A percentile compares a stretch with the other conserved stretches of the same genome.
These are phyloP conservation scores for Astropecten irregularis DNA, from an alignment of 53 echinoderm and acorn worm genomes.

Conservation along the genomic window DNA sequence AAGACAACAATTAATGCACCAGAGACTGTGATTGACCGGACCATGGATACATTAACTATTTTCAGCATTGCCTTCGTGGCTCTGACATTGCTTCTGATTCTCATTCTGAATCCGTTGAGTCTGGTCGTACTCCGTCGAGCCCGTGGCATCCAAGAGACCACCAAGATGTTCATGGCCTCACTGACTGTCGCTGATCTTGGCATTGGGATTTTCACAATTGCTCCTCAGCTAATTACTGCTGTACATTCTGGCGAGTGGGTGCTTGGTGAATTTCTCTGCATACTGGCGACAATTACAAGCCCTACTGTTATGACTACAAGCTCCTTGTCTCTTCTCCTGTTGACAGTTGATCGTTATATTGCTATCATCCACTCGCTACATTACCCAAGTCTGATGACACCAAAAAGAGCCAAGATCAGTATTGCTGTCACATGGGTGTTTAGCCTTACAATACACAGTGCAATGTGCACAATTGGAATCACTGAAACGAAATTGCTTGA, in stretches of 20 bases:
- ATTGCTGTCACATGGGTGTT: slow-evolving; percentile 9
- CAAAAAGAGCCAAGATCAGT: slow-evolving; percentile 11
- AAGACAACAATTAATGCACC: too few relatives aligned
- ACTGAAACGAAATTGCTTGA: too few relatives aligned
- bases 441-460: not conserved
- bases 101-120: slow-evolving; percentile 21
- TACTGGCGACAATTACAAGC: not conserved
- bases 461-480: too few relatives aligned
- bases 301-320: not conserved
- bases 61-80: not conserved
- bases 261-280: not conserved
- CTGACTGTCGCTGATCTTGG: slow-evolving; percentile 10
- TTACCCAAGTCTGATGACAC: slow-evolving; percentile 32
- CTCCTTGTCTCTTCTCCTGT: not conserved
- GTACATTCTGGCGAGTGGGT: slow-evolving; percentile 2
- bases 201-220: not conserved
- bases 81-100: not conserved
- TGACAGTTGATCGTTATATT: slow-evolving; percentile 37
- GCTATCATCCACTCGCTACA: slow-evolving; percentile 38
- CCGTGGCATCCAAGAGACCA: slow-evolving; percentile 11
- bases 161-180: slow-evolving; percentile 12
- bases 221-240: not conserved
- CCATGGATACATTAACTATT: too few relatives aligned
- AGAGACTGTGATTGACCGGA: too few relatives aligned
- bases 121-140: not conserved